Evolutionary conservation across 2,113 vertebrate genomes (phyloP).

Genomic region (Columba livia): DNA sequence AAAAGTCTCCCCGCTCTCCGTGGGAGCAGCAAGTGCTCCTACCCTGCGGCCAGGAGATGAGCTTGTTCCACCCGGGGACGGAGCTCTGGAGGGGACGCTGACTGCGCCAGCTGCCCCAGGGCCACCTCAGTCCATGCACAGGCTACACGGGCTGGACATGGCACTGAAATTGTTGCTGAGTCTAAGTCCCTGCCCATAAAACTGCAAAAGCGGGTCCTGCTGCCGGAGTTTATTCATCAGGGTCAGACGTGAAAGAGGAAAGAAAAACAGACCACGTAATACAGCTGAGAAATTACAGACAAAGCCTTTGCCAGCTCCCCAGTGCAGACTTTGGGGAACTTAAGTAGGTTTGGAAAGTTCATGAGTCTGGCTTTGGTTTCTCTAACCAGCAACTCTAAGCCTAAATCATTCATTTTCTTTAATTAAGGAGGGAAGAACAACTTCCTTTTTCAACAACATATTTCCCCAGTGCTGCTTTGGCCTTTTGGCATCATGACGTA

Average conservation of each 20-base stretch:
- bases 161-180: neutral
- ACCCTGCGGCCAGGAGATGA: neutral
- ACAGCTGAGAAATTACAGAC: neutral
- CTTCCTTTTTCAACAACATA: conserved; percentile 20
- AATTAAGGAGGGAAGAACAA: conserved; percentile 42
- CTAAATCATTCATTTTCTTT: conserved; percentile 49
- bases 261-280: neutral
- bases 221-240: neutral
- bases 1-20: neutral
- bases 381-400: conserved; percentile 5
- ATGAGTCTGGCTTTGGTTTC: conserved; percentile 29
- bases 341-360: conserved; percentile 9
- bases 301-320: neutral
- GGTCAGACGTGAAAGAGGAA: neutral
- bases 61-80: fast-evolving
- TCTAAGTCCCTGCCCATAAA: neutral
- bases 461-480: conserved; percentile 52
- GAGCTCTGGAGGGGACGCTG: fast-evolving
- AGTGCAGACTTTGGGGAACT: neutral
- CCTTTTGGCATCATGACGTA: conserved; percentile 3
- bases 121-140: neutral
- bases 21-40: neutral
- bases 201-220: neutral
- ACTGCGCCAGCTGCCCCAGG: neutral
- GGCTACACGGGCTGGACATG: fast-evolving